A percentile compares a stretch with the other conserved stretches of the same genome.
These are phyloP conservation scores for Caracal caracal DNA, from an alignment of 2,113 vertebrate species.

Conservation along the genomic window DNA sequence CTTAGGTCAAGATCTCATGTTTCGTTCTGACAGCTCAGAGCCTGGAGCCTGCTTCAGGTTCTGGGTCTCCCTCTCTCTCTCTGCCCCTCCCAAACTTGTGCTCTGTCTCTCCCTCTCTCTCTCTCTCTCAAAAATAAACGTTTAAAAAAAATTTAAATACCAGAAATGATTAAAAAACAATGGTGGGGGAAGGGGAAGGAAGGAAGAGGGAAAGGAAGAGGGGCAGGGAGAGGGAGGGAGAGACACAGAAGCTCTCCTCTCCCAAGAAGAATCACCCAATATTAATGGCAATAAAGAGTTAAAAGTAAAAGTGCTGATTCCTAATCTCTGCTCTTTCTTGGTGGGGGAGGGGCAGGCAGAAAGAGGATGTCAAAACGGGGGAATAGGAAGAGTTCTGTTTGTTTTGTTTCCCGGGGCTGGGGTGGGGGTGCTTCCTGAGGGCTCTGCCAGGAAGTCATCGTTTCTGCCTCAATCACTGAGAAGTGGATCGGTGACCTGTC, in stretches of 20 bases:
- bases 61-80: no score
- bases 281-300: slow-evolving; percentile 58
- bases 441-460: slow-evolving; percentile 60
- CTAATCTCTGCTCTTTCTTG: slow-evolving; percentile 10
- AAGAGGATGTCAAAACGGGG: slow-evolving; percentile 60
- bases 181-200: not conserved
- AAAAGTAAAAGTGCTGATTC: slow-evolving; percentile 54
- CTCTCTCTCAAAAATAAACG: no score
- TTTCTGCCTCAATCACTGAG: slow-evolving; percentile 46
- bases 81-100: no score
- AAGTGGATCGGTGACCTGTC: not conserved
- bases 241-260: not conserved
- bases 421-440: slow-evolving; percentile 50
- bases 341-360: not conserved
- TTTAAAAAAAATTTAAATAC: not conserved
- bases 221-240: not conserved
- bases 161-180: not conserved
- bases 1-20: no score
- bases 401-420: slow-evolving; percentile 56
- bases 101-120: no score
- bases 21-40: no score
- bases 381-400: slow-evolving; percentile 64
- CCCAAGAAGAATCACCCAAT: not conserved
- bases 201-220: no score
- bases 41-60: no score